Percentiles rank a stretch among this genome's conserved stretches.
phyloP scores from a whole-genome alignment of 2,113 vertebrate species.

The Percina caprodes region DNA sequence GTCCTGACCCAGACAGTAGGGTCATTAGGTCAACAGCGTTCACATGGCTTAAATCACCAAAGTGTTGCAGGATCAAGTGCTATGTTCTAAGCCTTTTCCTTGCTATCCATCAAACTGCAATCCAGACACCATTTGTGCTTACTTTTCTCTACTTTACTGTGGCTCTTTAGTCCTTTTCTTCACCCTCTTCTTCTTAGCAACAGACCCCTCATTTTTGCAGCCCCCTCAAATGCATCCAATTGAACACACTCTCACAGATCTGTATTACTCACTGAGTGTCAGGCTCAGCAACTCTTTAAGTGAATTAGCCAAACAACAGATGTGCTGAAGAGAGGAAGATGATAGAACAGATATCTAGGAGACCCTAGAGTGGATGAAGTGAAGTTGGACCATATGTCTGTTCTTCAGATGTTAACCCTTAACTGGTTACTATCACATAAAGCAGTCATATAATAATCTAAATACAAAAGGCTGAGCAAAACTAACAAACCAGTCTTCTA shows the following conservation, averaged over 20 bases:
- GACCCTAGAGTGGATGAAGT: slow-evolving; percentile 9
- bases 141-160: slow-evolving; percentile 56
- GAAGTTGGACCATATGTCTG: slow-evolving; percentile 3
- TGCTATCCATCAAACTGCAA: slow-evolving; percentile 55
- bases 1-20: slow-evolving; percentile 40
- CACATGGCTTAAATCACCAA: slow-evolving; percentile 59
- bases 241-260: slow-evolving; percentile 60
- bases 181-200: slow-evolving; percentile 38
- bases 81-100: slow-evolving; percentile 62
- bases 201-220: slow-evolving; percentile 42
- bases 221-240: slow-evolving; percentile 56
- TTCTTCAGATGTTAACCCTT: not conserved
- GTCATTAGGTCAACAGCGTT: slow-evolving; percentile 55
- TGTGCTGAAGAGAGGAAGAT: slow-evolving; percentile 46
- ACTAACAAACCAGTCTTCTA: not conserved
- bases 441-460: slow-evolving; percentile 1
- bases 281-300: slow-evolving; percentile 54
- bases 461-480: not conserved
- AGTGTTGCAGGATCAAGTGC: slow-evolving; percentile 68
- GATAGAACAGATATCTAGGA: slow-evolving; percentile 30
- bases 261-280: slow-evolving; percentile 58
- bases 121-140: slow-evolving; percentile 66
- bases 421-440: not conserved
- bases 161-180: slow-evolving; percentile 60
- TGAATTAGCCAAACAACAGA: slow-evolving; percentile 63